Percentiles rank a stretch among this genome's conserved stretches.
Evolutionary conservation across 2,888 invertebrate species (phyloP).

Genomic region (Tricholauxania praeusta): DNA sequence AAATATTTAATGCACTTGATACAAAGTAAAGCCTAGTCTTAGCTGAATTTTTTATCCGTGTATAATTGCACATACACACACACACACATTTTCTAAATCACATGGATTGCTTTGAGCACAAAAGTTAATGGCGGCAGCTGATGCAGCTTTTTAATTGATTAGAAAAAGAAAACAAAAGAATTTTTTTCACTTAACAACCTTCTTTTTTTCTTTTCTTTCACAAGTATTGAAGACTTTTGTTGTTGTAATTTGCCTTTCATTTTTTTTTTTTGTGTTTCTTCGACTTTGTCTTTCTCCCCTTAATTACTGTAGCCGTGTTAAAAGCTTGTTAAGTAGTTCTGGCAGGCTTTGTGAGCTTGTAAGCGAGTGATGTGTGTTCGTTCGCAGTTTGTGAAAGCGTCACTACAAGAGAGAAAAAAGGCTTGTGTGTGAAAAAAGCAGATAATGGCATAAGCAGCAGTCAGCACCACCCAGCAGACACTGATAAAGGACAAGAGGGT

Average conservation of each 20-base stretch:
- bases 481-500: neutral
- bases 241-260: neutral
- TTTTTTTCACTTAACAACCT: neutral
- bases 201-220: neutral
- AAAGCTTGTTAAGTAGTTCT: constrained; percentile 14
- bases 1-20: no score
- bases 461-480: no score
- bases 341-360: neutral
- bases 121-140: constrained; percentile 7
- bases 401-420: neutral
- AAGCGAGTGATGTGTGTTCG: no score
- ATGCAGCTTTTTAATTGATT: constrained; percentile 28
- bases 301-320: neutral
- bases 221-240: neutral
- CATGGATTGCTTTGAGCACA: neutral
- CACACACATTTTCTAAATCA: neutral
- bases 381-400: neutral
- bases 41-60: no score
- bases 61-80: neutral
- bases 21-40: no score
- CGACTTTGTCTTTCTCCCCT: no score
- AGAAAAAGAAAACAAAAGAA: constrained; percentile 27
- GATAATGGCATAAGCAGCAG: constrained; percentile 3
- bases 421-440: no score
- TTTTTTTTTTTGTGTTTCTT: no score